Percentiles rank a stretch among this genome's conserved stretches.
Evolutionary conservation across 2,113 vertebrate species (phyloP).

Genomic region (Peromyscus californicus): DNA sequence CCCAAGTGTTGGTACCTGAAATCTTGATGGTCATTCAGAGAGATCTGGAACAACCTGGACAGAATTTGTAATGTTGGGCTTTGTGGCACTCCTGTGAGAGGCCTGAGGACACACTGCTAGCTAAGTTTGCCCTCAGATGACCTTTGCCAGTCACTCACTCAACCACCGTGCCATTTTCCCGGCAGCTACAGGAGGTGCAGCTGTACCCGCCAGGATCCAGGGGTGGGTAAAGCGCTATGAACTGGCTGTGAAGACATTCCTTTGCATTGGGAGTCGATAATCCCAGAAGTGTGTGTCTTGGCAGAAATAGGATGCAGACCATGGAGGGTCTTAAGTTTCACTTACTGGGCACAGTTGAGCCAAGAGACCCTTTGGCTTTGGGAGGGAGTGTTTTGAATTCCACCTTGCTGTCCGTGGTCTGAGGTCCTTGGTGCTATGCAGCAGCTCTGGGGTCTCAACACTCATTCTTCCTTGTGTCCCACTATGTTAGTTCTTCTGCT

Average conservation of each 20-base stretch:
- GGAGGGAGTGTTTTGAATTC: background rate
- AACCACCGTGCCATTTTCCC: rapidly evolving
- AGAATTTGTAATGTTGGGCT: background rate
- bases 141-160: background rate
- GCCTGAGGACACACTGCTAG: rapidly evolving
- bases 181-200: background rate
- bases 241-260: background rate
- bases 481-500: background rate
- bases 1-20: background rate
- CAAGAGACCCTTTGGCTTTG: background rate
- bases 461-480: background rate
- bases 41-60: background rate
- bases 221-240: background rate
- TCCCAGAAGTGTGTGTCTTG: background rate
- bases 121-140: background rate
- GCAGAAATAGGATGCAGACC: background rate
- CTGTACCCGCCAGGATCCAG: rapidly evolving
- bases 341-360: background rate
- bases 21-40: background rate
- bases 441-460: background rate
- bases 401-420: background rate
- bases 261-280: background rate
- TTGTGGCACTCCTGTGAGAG: background rate
- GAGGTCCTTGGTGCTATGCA: background rate
- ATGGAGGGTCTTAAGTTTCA: background rate